Percentiles rank a stretch among this genome's conserved stretches.
These are phyloP conservation scores for Chionoecetes opilio DNA, from an alignment of 1,140 invertebrate genomes.

Conservation along the genomic window DNA sequence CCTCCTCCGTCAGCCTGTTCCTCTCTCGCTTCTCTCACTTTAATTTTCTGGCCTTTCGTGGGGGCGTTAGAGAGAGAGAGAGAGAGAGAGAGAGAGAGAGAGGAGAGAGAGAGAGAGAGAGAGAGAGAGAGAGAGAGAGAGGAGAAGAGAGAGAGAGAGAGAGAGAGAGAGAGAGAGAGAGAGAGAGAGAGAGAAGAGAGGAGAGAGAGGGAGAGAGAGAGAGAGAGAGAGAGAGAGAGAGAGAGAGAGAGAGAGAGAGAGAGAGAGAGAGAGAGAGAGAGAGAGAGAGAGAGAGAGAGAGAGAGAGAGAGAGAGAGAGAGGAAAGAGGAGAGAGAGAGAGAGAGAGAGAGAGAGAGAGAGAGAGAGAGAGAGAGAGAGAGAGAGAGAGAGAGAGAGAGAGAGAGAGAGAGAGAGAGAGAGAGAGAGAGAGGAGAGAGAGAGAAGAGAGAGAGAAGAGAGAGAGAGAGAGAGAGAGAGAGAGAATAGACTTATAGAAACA, in stretches of 20 bases:
- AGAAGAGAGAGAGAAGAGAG: neutral
- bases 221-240: slow-evolving; percentile 3
- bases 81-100: too few relatives aligned
- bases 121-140: neutral
- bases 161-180: slow-evolving; percentile 68
- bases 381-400: too few relatives aligned
- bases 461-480: too few relatives aligned
- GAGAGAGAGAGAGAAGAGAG: slow-evolving; percentile 63
- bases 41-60: slow-evolving; percentile 19
- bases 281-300: neutral
- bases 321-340: too few relatives aligned
- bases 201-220: slow-evolving; percentile 45
- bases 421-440: neutral
- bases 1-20: neutral
- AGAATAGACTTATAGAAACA: too few relatives aligned
- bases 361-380: too few relatives aligned
- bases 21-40: neutral
- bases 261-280: neutral
- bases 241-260: slow-evolving; percentile 29
- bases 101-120: neutral
- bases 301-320: too few relatives aligned
- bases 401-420: too few relatives aligned
- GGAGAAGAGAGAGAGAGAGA: neutral
- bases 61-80: neutral
- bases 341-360: too few relatives aligned